Percentiles rank a stretch among this genome's conserved stretches.
Evolutionary conservation across 2,113 vertebrate genomes (phyloP).

Genomic region (Corvus hawaiiensis): DNA sequence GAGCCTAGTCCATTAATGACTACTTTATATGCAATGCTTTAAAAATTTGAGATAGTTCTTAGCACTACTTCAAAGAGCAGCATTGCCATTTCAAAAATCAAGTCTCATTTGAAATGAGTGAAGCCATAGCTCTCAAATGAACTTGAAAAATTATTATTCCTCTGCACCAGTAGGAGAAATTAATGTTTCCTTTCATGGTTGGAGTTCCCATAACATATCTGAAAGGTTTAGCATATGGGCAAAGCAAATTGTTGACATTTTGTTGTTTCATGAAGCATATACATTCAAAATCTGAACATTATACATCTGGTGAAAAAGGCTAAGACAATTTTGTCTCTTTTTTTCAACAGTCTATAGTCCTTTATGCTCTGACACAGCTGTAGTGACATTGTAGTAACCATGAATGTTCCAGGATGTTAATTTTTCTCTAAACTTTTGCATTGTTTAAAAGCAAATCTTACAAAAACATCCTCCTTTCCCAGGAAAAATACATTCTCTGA

Average conservation of each 20-base stretch:
- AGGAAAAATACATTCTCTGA: background rate
- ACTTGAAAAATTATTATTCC: background rate
- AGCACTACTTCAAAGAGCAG: background rate
- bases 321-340: background rate
- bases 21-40: background rate
- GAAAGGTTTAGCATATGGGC: background rate
- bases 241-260: background rate
- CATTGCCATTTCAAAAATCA: background rate
- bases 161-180: background rate
- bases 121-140: background rate
- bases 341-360: background rate
- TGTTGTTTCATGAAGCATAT: constrained; percentile 2
- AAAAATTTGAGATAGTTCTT: background rate
- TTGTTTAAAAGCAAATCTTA: background rate
- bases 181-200: background rate
- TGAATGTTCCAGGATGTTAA: background rate
- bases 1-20: background rate
- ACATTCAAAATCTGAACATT: background rate
- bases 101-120: background rate
- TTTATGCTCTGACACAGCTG: background rate
- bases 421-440: background rate
- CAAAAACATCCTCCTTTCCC: background rate
- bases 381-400: background rate
- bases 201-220: background rate
- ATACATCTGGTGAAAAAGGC: background rate